Evolutionary conservation across 2,888 invertebrate species (phyloP), one percentile per base, ranked within the genome.

Genomic region (Carterocephalus palaemon): DNA sequence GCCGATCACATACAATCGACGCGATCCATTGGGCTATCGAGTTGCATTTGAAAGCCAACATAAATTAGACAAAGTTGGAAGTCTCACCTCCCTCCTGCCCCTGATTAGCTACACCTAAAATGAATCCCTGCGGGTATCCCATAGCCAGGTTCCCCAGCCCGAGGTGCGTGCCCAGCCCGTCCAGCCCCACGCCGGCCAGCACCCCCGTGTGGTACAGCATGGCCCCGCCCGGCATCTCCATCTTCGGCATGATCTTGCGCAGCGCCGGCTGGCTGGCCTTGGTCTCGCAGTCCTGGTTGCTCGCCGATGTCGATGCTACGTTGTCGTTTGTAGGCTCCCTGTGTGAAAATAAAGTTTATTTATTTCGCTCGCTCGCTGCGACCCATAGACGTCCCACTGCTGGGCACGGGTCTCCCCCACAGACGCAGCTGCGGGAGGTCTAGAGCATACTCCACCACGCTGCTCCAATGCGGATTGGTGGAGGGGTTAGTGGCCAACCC

Each of bases 61-160:
- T n/a, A n/a, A n/a, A n/a, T n/a, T n/a, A n/a, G n/a, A n/a, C n/a
- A n/a, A n/a, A n/a, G n/a, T n/a, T n/a, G n/a, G 9, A 10, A 2
- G 2, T 4, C 70, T 64, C 46, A 85, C 86, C 76, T 29, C 80
- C 82, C 53, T 88, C 87, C 38, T 87, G 85, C 2, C 78, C 84
- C 47, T 87, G 86, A 56, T 84, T 84, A 33, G 87, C 83, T 34
- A 88, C 67, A 31, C 88, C 85, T 52, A 88, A 56, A 46, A 87
- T 84, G 34, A 88, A 85, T 51, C 87, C 84, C 17, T 84, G 86
- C 2, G 87, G 87, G 40, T 87, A 88, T 12, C 80, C 76, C 85
- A 86, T 84, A 1, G 84, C 80, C 48, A 86, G 51, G 46, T 83
- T 83, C 0, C 83, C 83, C 0, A 85, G 60, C 2, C 85, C 82